Evolutionary conservation across 2,113 vertebrate genomes (phyloP), one percentile per base, ranked within the genome.

Genomic region (Aptenodytes forsteri): DNA sequence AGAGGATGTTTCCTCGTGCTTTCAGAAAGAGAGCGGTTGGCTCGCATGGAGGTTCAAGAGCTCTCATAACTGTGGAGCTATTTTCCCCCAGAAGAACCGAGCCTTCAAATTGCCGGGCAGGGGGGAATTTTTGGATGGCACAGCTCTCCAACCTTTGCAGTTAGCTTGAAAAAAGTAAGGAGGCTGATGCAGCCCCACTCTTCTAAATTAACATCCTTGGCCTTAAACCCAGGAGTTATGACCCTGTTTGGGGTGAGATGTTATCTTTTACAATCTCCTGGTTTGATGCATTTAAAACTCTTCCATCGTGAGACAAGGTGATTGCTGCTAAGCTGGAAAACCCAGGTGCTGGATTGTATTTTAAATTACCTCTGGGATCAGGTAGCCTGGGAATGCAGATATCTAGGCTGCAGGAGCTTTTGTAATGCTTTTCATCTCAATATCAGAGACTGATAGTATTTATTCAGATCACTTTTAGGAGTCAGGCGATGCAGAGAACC

Each of bases 171-270:
- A 69, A 46, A 38, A 25, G 13, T 8, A 72, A 52, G 13, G 27
- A 30, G 29, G 29, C 7, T 46, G n/a, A 61, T 19, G 40, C 23
- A n/a, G 46, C 40, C 70, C 52, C 27, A 3, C 11, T 8, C 36
- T 71, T n/a, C 73, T 29, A 14, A 56, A 72, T 61, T 3, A 40
- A 76, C 18, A 23, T 29, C 44, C 18, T 36, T 26, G 22, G 34
- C 42, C 42, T 36, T 26, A 54, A 79, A 75, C 5, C 19, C 0
- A 0, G 40, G 73, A 61, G 38, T 36, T 9, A 2, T 0, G 2
- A 12, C 67, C 50, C 44, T 69, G 1, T 26, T 79, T 49, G 54
- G 34, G 49, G 29, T 20, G 59, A 55, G 49, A 64, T 20, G 4
- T 11, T 19, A 34, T 8, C 22, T 56, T 76, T 11, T 10, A 8